A percentile compares a stretch with the other conserved stretches of the same genome.
These are phyloP conservation scores for Euplagia quadripunctaria DNA, from an alignment of 2,888 invertebrate species.

Conservation along the genomic window DNA sequence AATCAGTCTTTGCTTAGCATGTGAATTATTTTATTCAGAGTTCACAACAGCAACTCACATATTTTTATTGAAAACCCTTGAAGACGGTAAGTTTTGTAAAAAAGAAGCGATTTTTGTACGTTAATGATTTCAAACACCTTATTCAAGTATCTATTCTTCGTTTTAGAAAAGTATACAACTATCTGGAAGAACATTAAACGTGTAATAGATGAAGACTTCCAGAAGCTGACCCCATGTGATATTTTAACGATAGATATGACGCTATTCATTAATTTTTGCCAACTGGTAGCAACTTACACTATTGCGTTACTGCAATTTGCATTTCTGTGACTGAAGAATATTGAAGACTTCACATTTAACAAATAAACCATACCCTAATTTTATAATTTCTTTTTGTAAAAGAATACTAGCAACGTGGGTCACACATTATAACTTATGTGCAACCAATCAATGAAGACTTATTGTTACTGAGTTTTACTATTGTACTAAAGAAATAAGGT, in stretches of 20 bases:
- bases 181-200: constrained; percentile 37
- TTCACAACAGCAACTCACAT: constrained; percentile 15
- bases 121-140: not conserved
- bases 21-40: constrained; percentile 15
- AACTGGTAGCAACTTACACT: constrained; percentile 32
- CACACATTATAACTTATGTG: too few species aligned
- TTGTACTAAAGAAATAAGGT: too few species aligned
- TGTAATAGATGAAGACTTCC: constrained; percentile 23
- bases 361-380: too few species aligned
- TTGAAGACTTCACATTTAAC: too few species aligned
- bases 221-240: constrained; percentile 31
- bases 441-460: too few species aligned
- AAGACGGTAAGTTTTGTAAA: not conserved
- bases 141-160: too few species aligned
- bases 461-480: too few species aligned
- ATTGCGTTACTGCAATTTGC: constrained; percentile 31
- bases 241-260: constrained; percentile 25
- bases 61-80: not conserved
- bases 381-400: too few species aligned
- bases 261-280: constrained; percentile 30
- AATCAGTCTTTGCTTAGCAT: not conserved
- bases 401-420: too few species aligned
- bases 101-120: not conserved
- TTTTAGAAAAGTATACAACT: not conserved
- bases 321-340: not conserved